These are phyloP conservation scores for Tetropium fuscum DNA, from an alignment of 2,888 invertebrate species.

Conservation along the genomic window DNA sequence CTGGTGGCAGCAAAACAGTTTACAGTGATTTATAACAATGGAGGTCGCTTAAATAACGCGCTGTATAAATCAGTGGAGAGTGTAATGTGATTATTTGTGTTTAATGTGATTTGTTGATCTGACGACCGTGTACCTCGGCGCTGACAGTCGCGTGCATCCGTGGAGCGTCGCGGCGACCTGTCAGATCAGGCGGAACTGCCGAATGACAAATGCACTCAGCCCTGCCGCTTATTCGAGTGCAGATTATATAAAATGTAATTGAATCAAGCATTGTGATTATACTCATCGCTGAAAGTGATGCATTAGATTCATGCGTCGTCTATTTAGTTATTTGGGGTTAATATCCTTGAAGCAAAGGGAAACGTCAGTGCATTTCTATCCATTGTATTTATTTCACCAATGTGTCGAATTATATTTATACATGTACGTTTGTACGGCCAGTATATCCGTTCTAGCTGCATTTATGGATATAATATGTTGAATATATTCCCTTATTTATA, in stretches of 20 bases:
- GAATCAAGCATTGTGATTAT: conserved; percentile 63
- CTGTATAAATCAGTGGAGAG: conserved; percentile 66
- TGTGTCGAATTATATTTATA: conserved; percentile 30
- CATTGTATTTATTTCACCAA: conserved; percentile 30
- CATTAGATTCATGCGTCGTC: conserved; percentile 56
- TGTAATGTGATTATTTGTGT: conserved; percentile 67
- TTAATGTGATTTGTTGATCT: conserved; percentile 67
- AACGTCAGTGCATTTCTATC: conserved; percentile 30
- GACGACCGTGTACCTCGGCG: conserved; percentile 62
- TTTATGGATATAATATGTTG: conserved; percentile 6
- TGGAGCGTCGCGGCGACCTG: conserved; percentile 60
- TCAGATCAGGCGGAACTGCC: conserved; percentile 66
- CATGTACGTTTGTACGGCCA: conserved; percentile 4
- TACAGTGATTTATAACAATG: conserved; percentile 53
- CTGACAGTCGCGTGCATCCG: conserved; percentile 67
- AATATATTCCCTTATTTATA: not conserved
- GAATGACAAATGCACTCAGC: conserved; percentile 66
- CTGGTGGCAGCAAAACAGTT: conserved; percentile 49
- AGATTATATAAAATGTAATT: conserved; percentile 67
- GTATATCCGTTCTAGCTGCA: not conserved
- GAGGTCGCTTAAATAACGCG: conserved; percentile 64
- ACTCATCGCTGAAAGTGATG: conserved; percentile 64
- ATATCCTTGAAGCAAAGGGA: conserved; percentile 49
- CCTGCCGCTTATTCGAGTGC: conserved; percentile 62
- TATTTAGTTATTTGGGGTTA: conserved; percentile 52